Evolutionary conservation across 2,797 vertebrate genomes (phyloP), one percentile per base, ranked within the genome.

Genomic region (Hephaestus fuliginosus): DNA sequence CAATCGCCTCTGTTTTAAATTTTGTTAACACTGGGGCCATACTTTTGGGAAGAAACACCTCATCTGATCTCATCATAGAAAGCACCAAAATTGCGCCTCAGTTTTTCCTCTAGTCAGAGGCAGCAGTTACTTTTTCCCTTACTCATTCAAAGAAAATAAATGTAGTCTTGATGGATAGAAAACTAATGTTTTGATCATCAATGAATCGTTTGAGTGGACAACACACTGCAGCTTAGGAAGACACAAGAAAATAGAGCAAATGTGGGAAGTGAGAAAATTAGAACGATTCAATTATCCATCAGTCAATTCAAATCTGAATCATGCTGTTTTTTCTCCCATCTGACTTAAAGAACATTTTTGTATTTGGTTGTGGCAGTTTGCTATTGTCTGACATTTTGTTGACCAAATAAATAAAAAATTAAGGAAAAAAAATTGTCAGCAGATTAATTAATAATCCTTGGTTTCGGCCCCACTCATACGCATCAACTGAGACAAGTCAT

Each of bases 1-100:
- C 39, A 55, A 48, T 67, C 44, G 41, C 2, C 12, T 56, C 39
- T 5, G 66, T 18, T 48, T 53, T 33, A 68, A 55, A 49, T 55
- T 56, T 57, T 14, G 66, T 55, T 44, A 68, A n/a, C 28, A 76
- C 58, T 53, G 41, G 33, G 14, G 36, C 7, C 44, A 25, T 22
- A 25, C 20, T 33, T 44, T 41, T n/a, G 44, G 14, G 5, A 41
- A 6, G 8, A n/a, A 72, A 61, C 18, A 49, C 30, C 2, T 8
- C 13, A 46, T 48, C 41, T 57, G 12, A 51, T 56, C 18, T 25
- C 13, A 65, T 44, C 36, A 69, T 41, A 18, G 7, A 55, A 58
- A 51, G 8, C 10, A 30, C 4, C 46, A 14, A 68, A 55, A 67
- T 53, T 5, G 36, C 48, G 36, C 18, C 55, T 25, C 30, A 74